Percentiles rank a stretch among this genome's conserved stretches.
These are phyloP conservation scores for Plagodis dolabraria DNA, from an alignment of 2,888 invertebrate species.

Conservation along the genomic window DNA sequence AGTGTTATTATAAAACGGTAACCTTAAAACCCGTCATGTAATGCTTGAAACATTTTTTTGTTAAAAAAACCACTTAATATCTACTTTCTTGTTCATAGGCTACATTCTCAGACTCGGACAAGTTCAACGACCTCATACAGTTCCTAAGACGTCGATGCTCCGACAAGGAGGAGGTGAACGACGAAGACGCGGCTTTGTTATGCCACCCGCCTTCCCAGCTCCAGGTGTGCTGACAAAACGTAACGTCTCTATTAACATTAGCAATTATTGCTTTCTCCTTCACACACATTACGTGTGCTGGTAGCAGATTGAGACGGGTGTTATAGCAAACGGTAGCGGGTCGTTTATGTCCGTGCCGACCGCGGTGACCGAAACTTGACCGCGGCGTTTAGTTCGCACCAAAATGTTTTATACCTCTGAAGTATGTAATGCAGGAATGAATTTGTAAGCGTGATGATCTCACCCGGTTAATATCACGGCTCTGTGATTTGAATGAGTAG, in stretches of 20 bases:
- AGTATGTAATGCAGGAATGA: not conserved
- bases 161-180: slow-evolving; percentile 50
- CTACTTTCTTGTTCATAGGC: slow-evolving; percentile 50
- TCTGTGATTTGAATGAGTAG: too few species aligned
- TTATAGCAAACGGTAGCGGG: slow-evolving; percentile 11
- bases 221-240: slow-evolving; percentile 45
- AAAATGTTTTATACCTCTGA: not conserved
- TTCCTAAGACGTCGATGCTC: slow-evolving; percentile 56
- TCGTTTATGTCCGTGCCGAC: slow-evolving; percentile 4
- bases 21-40: too few species aligned
- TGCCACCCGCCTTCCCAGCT: slow-evolving; percentile 51
- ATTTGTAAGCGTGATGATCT: too few species aligned
- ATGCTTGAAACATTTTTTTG: too few species aligned
- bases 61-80: too few species aligned
- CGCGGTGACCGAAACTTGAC: slow-evolving; percentile 15
- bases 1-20: too few species aligned
- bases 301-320: slow-evolving; percentile 20
- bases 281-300: not conserved
- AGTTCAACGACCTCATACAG: slow-evolving; percentile 52
- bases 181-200: slow-evolving; percentile 57
- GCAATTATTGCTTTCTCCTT: slow-evolving; percentile 2
- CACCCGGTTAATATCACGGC: too few species aligned
- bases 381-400: not conserved
- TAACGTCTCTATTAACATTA: slow-evolving; percentile 7
- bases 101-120: slow-evolving; percentile 66